These are phyloP conservation scores for Uloborus diversus DNA, from an alignment of 1,140 invertebrate genomes.

Conservation along the genomic window DNA sequence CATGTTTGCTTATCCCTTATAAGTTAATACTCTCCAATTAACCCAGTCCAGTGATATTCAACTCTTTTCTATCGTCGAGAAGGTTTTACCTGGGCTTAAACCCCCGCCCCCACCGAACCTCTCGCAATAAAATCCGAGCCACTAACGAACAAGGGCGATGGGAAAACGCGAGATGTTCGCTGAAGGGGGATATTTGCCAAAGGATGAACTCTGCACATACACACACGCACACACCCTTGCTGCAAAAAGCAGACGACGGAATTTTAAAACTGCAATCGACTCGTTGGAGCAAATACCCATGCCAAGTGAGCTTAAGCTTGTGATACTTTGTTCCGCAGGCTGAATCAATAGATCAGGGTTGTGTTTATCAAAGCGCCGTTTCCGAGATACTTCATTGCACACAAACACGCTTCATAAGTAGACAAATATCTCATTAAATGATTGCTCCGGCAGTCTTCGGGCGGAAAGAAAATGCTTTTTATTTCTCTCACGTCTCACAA, in stretches of 20 bases:
- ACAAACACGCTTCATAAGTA: conserved; percentile 34
- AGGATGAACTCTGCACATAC: conserved; percentile 44
- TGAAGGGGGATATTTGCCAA: conserved; percentile 34
- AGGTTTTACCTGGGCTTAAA: conserved; percentile 47
- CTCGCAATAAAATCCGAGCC: conserved; percentile 21
- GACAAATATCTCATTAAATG: conserved; percentile 55
- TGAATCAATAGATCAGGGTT: conserved; percentile 44
- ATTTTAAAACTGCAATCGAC: conserved; percentile 41
- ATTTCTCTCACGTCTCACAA: conserved; percentile 11
- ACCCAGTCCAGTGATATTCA: conserved; percentile 41
- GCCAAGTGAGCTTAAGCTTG: conserved; percentile 31
- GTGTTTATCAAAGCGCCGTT: conserved; percentile 47
- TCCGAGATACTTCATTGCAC: conserved; percentile 19
- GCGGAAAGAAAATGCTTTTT: conserved; percentile 1
- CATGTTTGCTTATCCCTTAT: conserved; percentile 54
- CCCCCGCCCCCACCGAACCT: neutral
- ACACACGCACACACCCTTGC: too few relatives aligned
- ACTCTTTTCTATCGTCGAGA: conserved; percentile 34
- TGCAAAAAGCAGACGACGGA: conserved; percentile 21
- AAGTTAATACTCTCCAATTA: conserved; percentile 56
- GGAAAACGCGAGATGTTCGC: conserved; percentile 25
- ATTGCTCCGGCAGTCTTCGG: conserved; percentile 28
- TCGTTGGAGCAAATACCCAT: conserved; percentile 27
- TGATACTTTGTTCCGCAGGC: conserved; percentile 28
- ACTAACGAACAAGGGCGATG: conserved; percentile 35